Conservation (phyloP, 2,888 invertebrate genomes). For the Hydriomena furcata region DNA sequence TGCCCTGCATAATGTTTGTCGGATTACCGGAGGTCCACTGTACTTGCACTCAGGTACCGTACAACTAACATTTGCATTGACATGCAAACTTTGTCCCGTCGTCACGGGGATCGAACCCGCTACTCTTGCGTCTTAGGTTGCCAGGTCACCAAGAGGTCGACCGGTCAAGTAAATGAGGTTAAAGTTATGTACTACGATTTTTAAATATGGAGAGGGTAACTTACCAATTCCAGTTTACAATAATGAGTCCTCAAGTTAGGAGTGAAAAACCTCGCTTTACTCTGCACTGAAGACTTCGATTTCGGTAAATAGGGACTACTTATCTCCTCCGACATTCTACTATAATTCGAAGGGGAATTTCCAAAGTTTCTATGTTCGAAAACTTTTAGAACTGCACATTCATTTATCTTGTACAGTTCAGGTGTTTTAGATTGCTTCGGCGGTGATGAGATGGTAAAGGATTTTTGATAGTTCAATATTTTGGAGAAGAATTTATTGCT, state of each 20-base stretch:
- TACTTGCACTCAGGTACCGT: no score
- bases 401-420: slow-evolving; percentile 36
- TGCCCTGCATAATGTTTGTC: no score
- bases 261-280: slow-evolving; percentile 23
- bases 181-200: no score
- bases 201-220: slow-evolving; percentile 7
- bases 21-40: no score
- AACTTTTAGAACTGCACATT: slow-evolving; percentile 32
- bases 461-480: slow-evolving; percentile 23
- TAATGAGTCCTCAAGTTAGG: slow-evolving; percentile 31
- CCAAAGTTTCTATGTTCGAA: slow-evolving; percentile 34
- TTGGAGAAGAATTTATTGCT: slow-evolving; percentile 27
- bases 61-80: no score
- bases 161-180: no score
- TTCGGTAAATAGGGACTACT: slow-evolving; percentile 27
- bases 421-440: slow-evolving; percentile 28
- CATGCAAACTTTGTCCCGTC: no score
- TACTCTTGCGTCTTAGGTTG: no score
- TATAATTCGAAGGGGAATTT: slow-evolving; percentile 31
- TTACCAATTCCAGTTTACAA: slow-evolving; percentile 42
- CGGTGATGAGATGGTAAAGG: slow-evolving; percentile 17
- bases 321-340: slow-evolving; percentile 31
- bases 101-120: no score
- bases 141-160: no score
- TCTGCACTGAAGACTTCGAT: slow-evolving; percentile 23